These are phyloP conservation scores for Musca vetustissima DNA, from an alignment of 1,140 invertebrate species.

Conservation along the genomic window DNA sequence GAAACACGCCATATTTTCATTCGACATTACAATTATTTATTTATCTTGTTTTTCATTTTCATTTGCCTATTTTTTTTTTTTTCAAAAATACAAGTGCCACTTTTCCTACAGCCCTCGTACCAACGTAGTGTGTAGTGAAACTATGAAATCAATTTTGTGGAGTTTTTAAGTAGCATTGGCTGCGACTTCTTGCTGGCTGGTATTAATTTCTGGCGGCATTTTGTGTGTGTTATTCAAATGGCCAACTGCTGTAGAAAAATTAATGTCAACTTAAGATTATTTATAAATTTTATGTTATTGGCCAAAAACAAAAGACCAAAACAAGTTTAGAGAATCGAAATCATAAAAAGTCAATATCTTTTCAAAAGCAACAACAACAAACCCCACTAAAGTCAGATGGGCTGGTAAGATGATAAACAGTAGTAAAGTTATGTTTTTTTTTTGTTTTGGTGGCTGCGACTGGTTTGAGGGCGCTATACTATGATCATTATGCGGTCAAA, in stretches of 20 bases:
- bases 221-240: slow-evolving; percentile 22
- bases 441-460: not conserved
- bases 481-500: not conserved
- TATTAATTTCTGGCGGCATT: slow-evolving; percentile 9
- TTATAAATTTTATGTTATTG: slow-evolving; percentile 22
- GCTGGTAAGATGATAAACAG: not conserved
- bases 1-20: no score
- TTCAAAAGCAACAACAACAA: not conserved
- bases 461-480: slow-evolving; percentile 10
- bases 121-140: no score
- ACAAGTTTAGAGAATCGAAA: slow-evolving; percentile 6
- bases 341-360: slow-evolving; percentile 1
- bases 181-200: not conserved
- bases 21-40: no score
- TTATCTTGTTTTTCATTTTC: no score
- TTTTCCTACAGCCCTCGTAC: no score
- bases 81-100: no score
- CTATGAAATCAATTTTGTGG: no score
- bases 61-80: no score
- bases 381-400: not conserved
- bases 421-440: not conserved
- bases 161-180: not conserved
- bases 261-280: slow-evolving; percentile 23
- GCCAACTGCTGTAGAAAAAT: slow-evolving; percentile 23
- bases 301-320: slow-evolving; percentile 20